Conservation (phyloP, 1,140 invertebrate genomes). For the Saxidomus purpurata region DNA sequence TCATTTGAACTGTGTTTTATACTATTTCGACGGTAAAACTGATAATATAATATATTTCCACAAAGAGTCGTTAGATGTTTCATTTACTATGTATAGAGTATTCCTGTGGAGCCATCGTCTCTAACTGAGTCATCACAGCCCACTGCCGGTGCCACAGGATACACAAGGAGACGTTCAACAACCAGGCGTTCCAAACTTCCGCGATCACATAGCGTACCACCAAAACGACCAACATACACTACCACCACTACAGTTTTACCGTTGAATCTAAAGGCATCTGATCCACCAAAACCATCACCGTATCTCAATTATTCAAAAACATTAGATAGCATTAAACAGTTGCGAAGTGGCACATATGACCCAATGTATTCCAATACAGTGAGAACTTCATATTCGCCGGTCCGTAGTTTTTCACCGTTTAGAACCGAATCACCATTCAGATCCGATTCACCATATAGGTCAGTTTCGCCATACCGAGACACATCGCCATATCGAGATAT, state of each 20-base stretch:
- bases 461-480: constrained; percentile 1
- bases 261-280: constrained; percentile 46
- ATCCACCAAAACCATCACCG: constrained; percentile 37
- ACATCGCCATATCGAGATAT: constrained; percentile 29
- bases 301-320: constrained; percentile 40
- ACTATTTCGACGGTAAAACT: background rate
- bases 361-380: constrained; percentile 51
- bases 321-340: constrained; percentile 25
- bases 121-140: background rate
- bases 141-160: background rate
- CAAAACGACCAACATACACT: constrained; percentile 46
- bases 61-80: background rate
- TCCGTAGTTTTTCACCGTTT: constrained; percentile 31
- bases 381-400: constrained; percentile 33
- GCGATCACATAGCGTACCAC: constrained; percentile 54
- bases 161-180: constrained; percentile 27
- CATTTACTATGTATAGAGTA: constrained; percentile 31
- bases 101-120: background rate
- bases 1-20: background rate
- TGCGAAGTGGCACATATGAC: constrained; percentile 37
- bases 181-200: constrained; percentile 29
- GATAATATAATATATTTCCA: background rate
- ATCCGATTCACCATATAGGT: constrained; percentile 44
- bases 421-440: constrained; percentile 42
- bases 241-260: constrained; percentile 23